phyloP scores from a whole-genome alignment of 2,797 vertebrate genomes.

The Phrynocephalus guinanensis region DNA sequence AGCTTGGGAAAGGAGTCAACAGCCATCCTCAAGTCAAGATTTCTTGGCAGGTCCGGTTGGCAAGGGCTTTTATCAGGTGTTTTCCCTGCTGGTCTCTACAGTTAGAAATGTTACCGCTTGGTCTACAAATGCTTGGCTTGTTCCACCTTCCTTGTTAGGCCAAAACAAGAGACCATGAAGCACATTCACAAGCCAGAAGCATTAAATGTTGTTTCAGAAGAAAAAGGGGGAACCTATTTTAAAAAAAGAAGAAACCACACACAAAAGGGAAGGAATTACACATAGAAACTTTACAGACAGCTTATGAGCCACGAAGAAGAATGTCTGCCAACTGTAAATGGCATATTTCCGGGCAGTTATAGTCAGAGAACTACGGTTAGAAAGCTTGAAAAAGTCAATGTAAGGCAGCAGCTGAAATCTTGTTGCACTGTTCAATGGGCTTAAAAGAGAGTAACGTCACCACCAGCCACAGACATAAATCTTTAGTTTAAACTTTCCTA shows the following conservation, averaged over 20 bases:
- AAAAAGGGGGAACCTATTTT: neutral
- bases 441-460: too few relatives aligned
- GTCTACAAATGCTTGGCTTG: neutral
- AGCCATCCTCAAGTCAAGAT: neutral
- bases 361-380: neutral
- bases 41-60: constrained; percentile 21
- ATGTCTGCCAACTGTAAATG: neutral
- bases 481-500: too few relatives aligned
- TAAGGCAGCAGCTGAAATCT: neutral
- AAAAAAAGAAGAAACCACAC: neutral
- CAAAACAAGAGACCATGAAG: neutral
- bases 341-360: neutral
- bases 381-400: neutral
- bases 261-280: neutral
- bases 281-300: neutral
- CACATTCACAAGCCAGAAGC: neutral
- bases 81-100: constrained; percentile 26
- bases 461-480: too few relatives aligned
- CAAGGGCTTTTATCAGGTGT: constrained; percentile 37
- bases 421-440: too few relatives aligned
- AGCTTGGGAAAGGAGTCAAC: neutral
- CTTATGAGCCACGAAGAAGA: neutral
- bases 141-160: neutral
- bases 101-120: constrained; percentile 12
- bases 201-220: neutral